Percentiles rank a stretch among this genome's conserved stretches.
phyloP scores from a whole-genome alignment of 2,113 vertebrate species.

The Solea solea region DNA sequence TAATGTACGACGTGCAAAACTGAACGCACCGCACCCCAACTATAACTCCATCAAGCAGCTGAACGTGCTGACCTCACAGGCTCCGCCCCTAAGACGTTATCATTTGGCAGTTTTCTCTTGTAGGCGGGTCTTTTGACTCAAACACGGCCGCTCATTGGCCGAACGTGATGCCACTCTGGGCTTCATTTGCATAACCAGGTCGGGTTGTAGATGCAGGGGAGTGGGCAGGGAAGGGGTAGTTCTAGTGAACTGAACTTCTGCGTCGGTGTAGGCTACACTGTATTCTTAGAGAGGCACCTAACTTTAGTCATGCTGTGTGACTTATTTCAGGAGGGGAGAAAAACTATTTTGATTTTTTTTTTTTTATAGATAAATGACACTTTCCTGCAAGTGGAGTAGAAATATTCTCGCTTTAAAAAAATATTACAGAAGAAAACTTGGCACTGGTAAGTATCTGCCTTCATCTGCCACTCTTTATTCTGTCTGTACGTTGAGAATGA shows the following conservation, averaged over 20 bases:
- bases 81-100: neutral
- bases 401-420: slow-evolving; percentile 21
- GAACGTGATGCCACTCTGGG: neutral
- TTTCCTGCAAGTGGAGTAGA: neutral
- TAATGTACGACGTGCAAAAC: slow-evolving; percentile 93
- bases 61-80: slow-evolving; percentile 23
- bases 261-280: slow-evolving; percentile 56
- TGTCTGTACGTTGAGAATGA: slow-evolving; percentile 15
- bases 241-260: slow-evolving; percentile 82
- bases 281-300: slow-evolving; percentile 62
- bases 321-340: slow-evolving; percentile 36
- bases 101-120: slow-evolving; percentile 39
- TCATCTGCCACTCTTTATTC: slow-evolving; percentile 57
- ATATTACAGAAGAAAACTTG: slow-evolving; percentile 72
- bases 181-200: slow-evolving; percentile 80
- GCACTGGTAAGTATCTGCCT: slow-evolving; percentile 76
- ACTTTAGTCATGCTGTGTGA: slow-evolving; percentile 61
- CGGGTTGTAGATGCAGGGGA: slow-evolving; percentile 81
- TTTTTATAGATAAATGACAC: neutral
- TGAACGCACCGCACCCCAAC: slow-evolving; percentile 91
- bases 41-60: slow-evolving; percentile 68
- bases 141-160: slow-evolving; percentile 36
- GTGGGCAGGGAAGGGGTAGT: slow-evolving; percentile 77
- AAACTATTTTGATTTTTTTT: neutral
- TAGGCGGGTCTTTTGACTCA: slow-evolving; percentile 1